Base-by-base conservation (phyloP, 2,797 vertebrate genomes). In the Eptatretus atami region DNA sequence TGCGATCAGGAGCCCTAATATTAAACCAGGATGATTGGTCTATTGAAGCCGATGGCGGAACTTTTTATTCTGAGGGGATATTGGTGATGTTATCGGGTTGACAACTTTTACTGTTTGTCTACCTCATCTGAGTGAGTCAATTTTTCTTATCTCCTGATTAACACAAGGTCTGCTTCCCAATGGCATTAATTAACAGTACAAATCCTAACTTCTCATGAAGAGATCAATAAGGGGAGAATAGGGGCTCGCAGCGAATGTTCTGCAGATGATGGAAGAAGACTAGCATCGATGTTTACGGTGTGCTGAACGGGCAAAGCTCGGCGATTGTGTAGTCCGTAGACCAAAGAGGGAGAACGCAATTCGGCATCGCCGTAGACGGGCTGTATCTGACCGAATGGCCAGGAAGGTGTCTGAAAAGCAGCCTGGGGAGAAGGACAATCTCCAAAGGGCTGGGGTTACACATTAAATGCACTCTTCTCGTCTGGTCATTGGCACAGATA, bases 131-230 rank as follows among this genome's bases (percentile, higher is more conserved):
- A 81, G 81, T 84, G 87, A n/a, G 87, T 83, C 88, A 93, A 93
- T 98, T 92, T 86, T 84, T 95, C 87, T 95, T 95, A 98, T 98
- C 88, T 88, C 81, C 87, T 98, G 90, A 95, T 98, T 98, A 98
- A 98, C 95, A 94, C 86, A 86, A 88, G 84, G 80, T 83, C 87
- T 81, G 86, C 87, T 93, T 85, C 82, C 83, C 86, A 86, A 93
- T 81, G n/a, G 86, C 92, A 98, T 98, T 98, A 94, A 98, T 98
- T 95, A 98, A 98, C 90, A 98, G 90, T 98, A 95, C 80, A 82
- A 82, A 86, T 87, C n/a, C 84, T 85, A 82, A 82, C 79, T 87
- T 94, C 88, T 93, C 86, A 92, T 92, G 86, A 78, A 84, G 79
- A 77, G 83, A 98, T 98, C 90, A 80, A 98, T 98, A 82, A 76